phyloP scores from a whole-genome alignment of 1,140 invertebrate genomes.

The Druon quercuslanigerum region DNA sequence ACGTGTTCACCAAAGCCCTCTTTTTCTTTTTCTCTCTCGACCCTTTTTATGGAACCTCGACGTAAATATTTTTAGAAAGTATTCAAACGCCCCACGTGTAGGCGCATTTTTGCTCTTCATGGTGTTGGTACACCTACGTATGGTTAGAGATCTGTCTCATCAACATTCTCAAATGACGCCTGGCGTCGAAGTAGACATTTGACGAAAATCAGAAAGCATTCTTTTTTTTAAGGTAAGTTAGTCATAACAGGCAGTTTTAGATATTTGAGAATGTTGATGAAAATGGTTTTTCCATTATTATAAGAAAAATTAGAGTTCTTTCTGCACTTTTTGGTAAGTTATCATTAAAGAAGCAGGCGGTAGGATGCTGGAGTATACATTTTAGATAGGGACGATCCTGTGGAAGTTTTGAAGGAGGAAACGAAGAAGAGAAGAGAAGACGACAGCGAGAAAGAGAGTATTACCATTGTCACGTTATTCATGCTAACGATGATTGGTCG shows the following conservation, averaged over 20 bases:
- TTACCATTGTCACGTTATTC: conserved; percentile 73
- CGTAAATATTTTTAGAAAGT: conserved; percentile 48
- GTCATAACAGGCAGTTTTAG: no score
- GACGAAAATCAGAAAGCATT: conserved; percentile 41
- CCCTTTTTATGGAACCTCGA: conserved; percentile 22
- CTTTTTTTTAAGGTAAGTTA: background rate
- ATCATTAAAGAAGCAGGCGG: no score
- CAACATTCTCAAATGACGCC: conserved; percentile 58
- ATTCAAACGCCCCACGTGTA: conserved; percentile 40
- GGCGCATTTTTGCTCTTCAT: conserved; percentile 41
- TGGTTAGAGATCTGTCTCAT: conserved; percentile 43
- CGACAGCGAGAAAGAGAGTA: conserved; percentile 55
- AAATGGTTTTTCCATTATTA: no score
- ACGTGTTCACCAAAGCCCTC: conserved; percentile 9
- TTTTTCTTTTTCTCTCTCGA: conserved; percentile 19
- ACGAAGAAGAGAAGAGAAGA: conserved; percentile 53
- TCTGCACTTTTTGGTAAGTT: no score
- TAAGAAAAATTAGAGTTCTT: no score
- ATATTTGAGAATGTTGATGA: no score
- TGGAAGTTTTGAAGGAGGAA: conserved; percentile 38
- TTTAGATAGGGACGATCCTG: background rate
- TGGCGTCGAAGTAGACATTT: conserved; percentile 58
- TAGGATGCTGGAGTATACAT: background rate
- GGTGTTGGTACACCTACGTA: conserved; percentile 39
- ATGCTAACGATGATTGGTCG: conserved; percentile 73